A percentile compares a stretch with the other conserved stretches of the same genome.
Conservation (phyloP, 2,888 invertebrate species). For the Thumatha senex region DNA sequence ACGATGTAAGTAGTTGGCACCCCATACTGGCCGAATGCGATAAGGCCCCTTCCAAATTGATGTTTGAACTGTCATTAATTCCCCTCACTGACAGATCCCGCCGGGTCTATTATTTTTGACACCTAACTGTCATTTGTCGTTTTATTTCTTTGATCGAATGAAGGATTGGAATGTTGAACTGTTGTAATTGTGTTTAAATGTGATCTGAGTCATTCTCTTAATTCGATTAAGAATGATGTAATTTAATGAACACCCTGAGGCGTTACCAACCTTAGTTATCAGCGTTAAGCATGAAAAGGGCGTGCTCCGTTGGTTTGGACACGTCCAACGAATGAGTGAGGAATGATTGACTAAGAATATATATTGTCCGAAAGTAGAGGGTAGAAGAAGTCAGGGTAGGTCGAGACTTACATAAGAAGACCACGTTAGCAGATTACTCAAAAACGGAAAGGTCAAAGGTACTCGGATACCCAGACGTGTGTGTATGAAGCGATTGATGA, state of each 20-base stretch:
- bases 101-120: constrained; percentile 79
- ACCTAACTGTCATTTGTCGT: constrained; percentile 74
- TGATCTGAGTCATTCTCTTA: constrained; percentile 7
- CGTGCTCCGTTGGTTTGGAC: no score
- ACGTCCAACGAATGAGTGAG: no score
- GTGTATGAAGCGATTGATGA: no score
- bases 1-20: constrained; percentile 53
- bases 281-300: no score
- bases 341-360: no score
- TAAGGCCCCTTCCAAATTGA: constrained; percentile 74
- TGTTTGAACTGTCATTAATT: constrained; percentile 81
- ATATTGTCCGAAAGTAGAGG: no score
- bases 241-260: constrained; percentile 17
- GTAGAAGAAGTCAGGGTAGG: no score
- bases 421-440: no score
- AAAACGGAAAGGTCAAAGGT: no score
- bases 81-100: constrained; percentile 73
- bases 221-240: constrained; percentile 19
- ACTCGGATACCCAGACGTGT: no score
- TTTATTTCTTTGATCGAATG: constrained; percentile 59
- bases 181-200: constrained; percentile 25
- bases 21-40: constrained; percentile 63
- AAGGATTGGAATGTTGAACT: constrained; percentile 50
- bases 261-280: neutral
- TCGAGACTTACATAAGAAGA: no score